Percentiles rank a stretch among this genome's conserved stretches.
Evolutionary conservation across 2,888 invertebrate species (phyloP).

Genomic region (Melangyna quadrimaculata): DNA sequence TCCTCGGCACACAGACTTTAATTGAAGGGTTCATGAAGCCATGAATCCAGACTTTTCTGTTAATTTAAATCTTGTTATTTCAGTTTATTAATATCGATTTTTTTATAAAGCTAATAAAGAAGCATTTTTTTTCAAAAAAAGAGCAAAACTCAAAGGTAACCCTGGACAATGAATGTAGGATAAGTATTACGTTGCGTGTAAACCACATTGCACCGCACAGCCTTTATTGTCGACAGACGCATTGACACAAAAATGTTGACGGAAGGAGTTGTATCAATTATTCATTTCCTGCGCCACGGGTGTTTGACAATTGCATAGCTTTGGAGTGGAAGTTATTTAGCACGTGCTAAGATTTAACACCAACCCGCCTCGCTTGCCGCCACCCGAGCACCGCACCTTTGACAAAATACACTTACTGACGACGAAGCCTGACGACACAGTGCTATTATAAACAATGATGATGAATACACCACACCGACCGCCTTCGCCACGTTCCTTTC

Average conservation of each 20-base stretch:
- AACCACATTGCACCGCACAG: constrained; percentile 13
- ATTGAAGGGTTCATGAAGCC: too few species aligned
- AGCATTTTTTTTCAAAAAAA: not conserved
- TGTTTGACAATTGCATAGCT: constrained; percentile 57
- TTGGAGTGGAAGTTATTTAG: constrained; percentile 57
- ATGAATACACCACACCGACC: not conserved
- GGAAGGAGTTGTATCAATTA: constrained; percentile 69
- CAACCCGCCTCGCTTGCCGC: not conserved
- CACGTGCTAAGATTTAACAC: constrained; percentile 68
- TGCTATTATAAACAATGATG: constrained; percentile 4
- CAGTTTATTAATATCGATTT: too few species aligned
- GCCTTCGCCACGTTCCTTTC: not conserved
- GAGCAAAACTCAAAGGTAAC: not conserved
- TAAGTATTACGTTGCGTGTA: constrained; percentile 12
- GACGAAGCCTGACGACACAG: not conserved
- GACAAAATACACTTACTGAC: not conserved
- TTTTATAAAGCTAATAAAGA: too few species aligned
- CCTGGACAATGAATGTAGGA: not conserved
- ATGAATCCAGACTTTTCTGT: too few species aligned
- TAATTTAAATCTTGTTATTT: too few species aligned
- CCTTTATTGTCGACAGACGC: constrained; percentile 32
- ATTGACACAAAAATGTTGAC: constrained; percentile 59
- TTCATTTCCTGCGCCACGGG: constrained; percentile 68
- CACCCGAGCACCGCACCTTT: not conserved
- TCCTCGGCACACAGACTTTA: too few species aligned